Percentiles rank a stretch among this genome's conserved stretches.
Conservation (phyloP, 2,797 vertebrate genomes). For the Eupleurogrammus muticus region DNA sequence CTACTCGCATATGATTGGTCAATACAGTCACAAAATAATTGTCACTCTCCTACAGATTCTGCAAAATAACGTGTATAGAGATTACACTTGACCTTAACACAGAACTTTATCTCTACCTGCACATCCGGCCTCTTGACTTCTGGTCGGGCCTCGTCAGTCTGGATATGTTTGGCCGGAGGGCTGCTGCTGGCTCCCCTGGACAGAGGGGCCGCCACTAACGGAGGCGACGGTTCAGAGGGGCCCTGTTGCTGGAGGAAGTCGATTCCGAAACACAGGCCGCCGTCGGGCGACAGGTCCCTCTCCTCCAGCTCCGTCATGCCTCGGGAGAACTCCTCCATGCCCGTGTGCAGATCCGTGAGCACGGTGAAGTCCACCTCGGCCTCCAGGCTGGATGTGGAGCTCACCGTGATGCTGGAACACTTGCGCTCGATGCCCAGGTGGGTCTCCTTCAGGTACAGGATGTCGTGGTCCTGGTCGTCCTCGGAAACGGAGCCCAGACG, state of each 20-base stretch:
- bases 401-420: conserved; percentile 97
- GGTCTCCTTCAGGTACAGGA: conserved; percentile 93
- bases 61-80: too few species aligned
- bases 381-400: conserved; percentile 97
- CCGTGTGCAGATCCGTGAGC: conserved; percentile 94
- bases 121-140: conserved; percentile 73
- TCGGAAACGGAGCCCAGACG: conserved; percentile 88
- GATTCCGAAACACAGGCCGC: conserved; percentile 89
- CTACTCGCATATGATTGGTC: too few species aligned
- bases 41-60: too few species aligned
- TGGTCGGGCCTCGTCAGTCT: conserved; percentile 65
- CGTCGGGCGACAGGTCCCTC: conserved; percentile 87
- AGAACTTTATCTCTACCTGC: conserved; percentile 60
- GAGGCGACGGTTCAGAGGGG: conserved; percentile 59
- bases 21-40: too few species aligned
- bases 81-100: not conserved
- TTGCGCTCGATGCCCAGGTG: conserved; percentile 97
- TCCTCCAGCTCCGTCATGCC: conserved; percentile 85
- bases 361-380: conserved; percentile 98
- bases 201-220: conserved; percentile 52
- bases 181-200: conserved; percentile 67
- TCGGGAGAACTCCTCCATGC: conserved; percentile 96
- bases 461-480: conserved; percentile 93
- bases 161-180: conserved; percentile 69
- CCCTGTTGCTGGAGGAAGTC: conserved; percentile 81